These are phyloP conservation scores for Dissostichus mawsoni DNA, from an alignment of 2,113 vertebrate genomes.

Conservation along the genomic window DNA sequence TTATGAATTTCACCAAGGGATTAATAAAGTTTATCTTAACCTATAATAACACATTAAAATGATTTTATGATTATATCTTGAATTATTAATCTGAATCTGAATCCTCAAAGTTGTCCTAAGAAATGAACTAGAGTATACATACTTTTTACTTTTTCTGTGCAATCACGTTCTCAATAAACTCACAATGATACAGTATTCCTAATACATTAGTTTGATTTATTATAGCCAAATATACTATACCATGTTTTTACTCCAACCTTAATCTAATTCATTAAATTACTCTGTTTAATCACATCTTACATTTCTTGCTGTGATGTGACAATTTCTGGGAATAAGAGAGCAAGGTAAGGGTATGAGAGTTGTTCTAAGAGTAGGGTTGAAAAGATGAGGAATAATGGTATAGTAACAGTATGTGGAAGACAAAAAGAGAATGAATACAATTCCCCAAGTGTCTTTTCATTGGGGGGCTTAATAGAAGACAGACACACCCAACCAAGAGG, in stretches of 20 bases:
- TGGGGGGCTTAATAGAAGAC: constrained; percentile 35
- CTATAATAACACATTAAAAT: too few relatives aligned
- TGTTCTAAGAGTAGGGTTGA: background rate
- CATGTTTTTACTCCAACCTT: background rate
- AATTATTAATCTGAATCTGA: too few relatives aligned
- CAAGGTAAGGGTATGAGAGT: background rate
- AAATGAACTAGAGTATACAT: too few relatives aligned
- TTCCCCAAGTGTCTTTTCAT: constrained; percentile 51
- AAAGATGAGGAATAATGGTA: background rate
- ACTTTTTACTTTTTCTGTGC: too few relatives aligned
- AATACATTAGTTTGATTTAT: background rate
- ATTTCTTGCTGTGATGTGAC: background rate
- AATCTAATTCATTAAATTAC: background rate
- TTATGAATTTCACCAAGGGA: too few relatives aligned
- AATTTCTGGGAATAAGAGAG: constrained; percentile 29
- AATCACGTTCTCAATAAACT: too few relatives aligned
- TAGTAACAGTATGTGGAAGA: background rate
- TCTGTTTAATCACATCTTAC: background rate
- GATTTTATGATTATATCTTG: too few relatives aligned
- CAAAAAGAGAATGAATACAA: constrained; percentile 16
- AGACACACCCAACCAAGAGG: constrained; percentile 40
- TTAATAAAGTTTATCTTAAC: too few relatives aligned
- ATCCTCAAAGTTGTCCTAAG: too few relatives aligned
- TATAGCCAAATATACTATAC: background rate
- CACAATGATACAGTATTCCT: background rate